These are phyloP conservation scores for Pagetopsis macropterus DNA, from an alignment of 2,797 vertebrate species.

Conservation along the genomic window DNA sequence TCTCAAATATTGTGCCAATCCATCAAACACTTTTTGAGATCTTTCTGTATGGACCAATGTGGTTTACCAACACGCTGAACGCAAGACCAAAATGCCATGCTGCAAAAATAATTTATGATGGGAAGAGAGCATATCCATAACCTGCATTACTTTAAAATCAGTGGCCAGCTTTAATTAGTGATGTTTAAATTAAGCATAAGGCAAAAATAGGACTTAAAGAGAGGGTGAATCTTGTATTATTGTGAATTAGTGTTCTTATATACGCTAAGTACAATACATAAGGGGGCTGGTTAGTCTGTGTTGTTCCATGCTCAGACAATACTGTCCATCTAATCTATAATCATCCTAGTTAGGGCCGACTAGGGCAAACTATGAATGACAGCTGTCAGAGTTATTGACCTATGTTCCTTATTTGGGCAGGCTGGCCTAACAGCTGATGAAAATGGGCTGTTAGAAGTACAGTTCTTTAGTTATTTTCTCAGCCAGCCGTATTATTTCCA, in stretches of 20 bases:
- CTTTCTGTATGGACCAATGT: too few species aligned
- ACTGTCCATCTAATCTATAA: slow-evolving; percentile 32
- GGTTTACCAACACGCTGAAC: too few species aligned
- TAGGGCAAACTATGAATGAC: slow-evolving; percentile 37
- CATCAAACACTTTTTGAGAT: background rate
- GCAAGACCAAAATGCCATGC: too few species aligned
- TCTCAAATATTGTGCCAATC: background rate
- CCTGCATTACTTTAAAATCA: background rate
- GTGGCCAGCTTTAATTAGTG: background rate
- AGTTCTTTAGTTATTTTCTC: background rate
- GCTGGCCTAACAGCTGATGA: slow-evolving; percentile 21
- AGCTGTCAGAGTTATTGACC: slow-evolving; percentile 53
- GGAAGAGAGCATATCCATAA: background rate
- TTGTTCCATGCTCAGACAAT: slow-evolving; percentile 33
- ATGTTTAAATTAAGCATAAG: background rate
- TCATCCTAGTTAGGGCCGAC: slow-evolving; percentile 38
- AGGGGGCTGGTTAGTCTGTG: slow-evolving; percentile 9
- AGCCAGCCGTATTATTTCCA: background rate
- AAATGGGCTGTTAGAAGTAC: slow-evolving; percentile 6
- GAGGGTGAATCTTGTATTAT: background rate
- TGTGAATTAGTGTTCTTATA: background rate
- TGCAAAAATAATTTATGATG: background rate
- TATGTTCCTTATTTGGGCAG: slow-evolving; percentile 31
- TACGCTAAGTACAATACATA: background rate
- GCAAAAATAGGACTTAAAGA: background rate